A percentile compares a stretch with the other conserved stretches of the same genome.
Evolutionary conservation across 2,888 invertebrate genomes (phyloP).

Genomic region (Caenorhabditis plicata): DNA sequence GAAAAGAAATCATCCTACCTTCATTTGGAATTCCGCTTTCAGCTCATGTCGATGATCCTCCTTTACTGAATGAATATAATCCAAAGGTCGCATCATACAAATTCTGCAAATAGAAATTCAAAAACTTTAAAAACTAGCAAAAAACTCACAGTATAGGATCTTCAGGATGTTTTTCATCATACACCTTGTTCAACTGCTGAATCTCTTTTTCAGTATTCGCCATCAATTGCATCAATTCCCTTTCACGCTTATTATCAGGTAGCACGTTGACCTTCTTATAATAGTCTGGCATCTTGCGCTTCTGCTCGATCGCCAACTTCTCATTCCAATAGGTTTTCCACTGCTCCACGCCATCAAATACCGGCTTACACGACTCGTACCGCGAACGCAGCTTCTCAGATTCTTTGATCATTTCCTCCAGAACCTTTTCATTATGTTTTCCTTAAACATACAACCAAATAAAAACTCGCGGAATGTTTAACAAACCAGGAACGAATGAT

Average conservation of each 20-base stretch:
- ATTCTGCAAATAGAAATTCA: not conserved
- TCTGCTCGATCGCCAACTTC: constrained; percentile 21
- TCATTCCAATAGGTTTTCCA: constrained; percentile 22
- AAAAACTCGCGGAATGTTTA: no score
- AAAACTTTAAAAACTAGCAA: not conserved
- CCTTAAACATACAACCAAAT: no score
- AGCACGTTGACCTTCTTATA: constrained; percentile 22
- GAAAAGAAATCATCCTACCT: no score
- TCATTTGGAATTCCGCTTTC: constrained; percentile 18
- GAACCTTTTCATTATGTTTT: constrained; percentile 6
- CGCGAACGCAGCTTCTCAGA: constrained; percentile 9
- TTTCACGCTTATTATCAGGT: constrained; percentile 25
- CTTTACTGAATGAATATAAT: constrained; percentile 8
- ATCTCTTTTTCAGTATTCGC: constrained; percentile 12
- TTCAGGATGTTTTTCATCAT: constrained; percentile 11
- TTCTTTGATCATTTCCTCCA: constrained; percentile 12
- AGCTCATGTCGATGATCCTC: constrained; percentile 22
- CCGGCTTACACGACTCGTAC: constrained; percentile 9
- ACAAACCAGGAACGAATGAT: constrained; percentile 21
- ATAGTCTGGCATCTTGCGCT: constrained; percentile 19
- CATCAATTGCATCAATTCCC: constrained; percentile 12
- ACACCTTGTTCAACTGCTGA: not conserved
- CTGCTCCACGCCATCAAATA: constrained; percentile 23
- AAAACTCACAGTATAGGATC: constrained; percentile 6
- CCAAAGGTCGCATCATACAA: constrained; percentile 15